These are phyloP conservation scores for Bolborhynchus lineola DNA, from an alignment of 2,113 vertebrate genomes.

Conservation along the genomic window DNA sequence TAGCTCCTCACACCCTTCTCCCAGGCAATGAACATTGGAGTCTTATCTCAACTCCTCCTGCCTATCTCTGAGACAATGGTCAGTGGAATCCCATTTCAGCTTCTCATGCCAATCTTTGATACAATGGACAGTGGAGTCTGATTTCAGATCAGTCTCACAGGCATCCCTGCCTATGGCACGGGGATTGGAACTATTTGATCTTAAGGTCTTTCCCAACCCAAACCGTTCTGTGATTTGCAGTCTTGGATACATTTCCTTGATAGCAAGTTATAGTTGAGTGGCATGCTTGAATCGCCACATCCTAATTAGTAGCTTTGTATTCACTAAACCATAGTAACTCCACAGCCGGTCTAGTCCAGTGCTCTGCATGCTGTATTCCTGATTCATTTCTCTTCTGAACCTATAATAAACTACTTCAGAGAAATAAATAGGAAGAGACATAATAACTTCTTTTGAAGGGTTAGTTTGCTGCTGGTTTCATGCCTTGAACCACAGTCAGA, in stretches of 20 bases:
- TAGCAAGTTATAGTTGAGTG: neutral
- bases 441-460: neutral
- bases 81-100: neutral
- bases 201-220: neutral
- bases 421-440: neutral
- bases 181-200: neutral
- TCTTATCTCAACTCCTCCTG: neutral
- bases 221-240: neutral
- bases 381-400: neutral
- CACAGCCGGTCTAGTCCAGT: neutral
- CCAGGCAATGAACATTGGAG: neutral
- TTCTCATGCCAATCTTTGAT: neutral
- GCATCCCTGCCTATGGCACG: neutral
- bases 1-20: neutral
- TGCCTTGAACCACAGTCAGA: neutral
- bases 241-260: neutral
- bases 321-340: neutral
- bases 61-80: neutral
- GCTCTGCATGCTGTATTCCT: neutral
- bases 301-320: neutral
- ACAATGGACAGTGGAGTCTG: neutral
- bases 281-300: neutral
- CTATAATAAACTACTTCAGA: neutral
- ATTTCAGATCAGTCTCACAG: neutral
- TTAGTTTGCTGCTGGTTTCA: neutral